Conservation (phyloP, 2,113 vertebrate genomes). For the Okapia johnstoni region DNA sequence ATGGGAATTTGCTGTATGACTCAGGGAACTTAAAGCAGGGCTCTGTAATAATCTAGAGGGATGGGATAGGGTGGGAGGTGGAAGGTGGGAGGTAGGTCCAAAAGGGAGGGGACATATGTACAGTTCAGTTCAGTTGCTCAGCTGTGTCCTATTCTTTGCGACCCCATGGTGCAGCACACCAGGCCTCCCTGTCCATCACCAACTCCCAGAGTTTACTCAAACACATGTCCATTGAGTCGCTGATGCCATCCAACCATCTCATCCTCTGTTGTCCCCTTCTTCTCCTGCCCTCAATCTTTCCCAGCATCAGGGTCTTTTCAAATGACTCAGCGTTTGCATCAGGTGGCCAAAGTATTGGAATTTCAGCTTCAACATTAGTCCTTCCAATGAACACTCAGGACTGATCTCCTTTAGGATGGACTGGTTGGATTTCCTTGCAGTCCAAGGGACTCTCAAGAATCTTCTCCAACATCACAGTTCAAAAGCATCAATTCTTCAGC, state of each 20-base stretch:
- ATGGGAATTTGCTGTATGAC: neutral
- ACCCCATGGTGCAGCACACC: neutral
- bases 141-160: rapidly evolving
- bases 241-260: neutral
- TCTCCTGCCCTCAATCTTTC: neutral
- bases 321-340: neutral
- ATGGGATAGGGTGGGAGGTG: neutral
- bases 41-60: neutral
- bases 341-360: neutral
- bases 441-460: neutral
- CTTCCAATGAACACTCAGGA: neutral
- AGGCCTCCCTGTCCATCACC: neutral
- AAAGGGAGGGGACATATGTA: neutral
- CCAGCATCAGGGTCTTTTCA: neutral
- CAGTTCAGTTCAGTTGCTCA: neutral
- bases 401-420: neutral
- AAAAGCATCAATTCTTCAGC: neutral
- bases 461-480: neutral
- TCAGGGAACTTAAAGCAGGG: neutral
- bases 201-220: neutral
- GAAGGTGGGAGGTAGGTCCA: neutral
- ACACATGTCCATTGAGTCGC: neutral
- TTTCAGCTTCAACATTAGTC: neutral
- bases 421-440: neutral
- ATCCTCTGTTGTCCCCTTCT: neutral